Evolutionary conservation across 2,888 invertebrate species (phyloP), one percentile per base, ranked within the genome.

Genomic region (Agrotis clavis): DNA sequence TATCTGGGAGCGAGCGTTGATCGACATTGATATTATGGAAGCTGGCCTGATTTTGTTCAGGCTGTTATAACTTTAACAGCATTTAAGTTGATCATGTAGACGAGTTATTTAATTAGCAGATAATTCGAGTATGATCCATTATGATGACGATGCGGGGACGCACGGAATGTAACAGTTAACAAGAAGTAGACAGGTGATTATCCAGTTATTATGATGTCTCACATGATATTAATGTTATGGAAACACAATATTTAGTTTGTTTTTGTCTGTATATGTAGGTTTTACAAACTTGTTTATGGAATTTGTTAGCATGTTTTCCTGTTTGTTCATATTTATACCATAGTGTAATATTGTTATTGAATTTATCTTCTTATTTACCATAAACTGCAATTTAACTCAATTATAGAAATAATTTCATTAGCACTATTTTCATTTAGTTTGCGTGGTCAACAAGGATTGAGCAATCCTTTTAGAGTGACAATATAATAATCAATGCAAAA

Each of bases 1-100:
- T 83, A 75, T 87, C 86, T 86, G 86, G 84, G 88, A 81, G 87
- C 83, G 79, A 85, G 85, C 72, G 69, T 68, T 68, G 59, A 54
- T 74, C 71, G 81, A 85, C 71, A 82, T 72, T 72, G 56, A 78
- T 62, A 79, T 72, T 81, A 75, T 71, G 81, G 73, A 66, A 81
- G 47, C 71, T 48, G 51, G 51, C 77, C 65, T 74, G 76, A 75
- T 67, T 70, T 79, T 81, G 53, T 66, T 63, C 61, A 72, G 74
- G 79, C 71, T 79, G 79, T 73, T 61, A 69, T 61, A 61, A 67
- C 48, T 69, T 79, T 74, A 81, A 77, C 71, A 79, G 80, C 65
- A 74, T 77, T 74, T 25, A 65, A 74, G 70, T 77, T 67, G 74
- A 77, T 72, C 19, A 73, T 69, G 61, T 74, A 68, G 35, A 35